A percentile compares a stretch with the other conserved stretches of the same genome.
Evolutionary conservation across 2,113 vertebrate species (phyloP).

Genomic region (Nothoprocta perdicaria): DNA sequence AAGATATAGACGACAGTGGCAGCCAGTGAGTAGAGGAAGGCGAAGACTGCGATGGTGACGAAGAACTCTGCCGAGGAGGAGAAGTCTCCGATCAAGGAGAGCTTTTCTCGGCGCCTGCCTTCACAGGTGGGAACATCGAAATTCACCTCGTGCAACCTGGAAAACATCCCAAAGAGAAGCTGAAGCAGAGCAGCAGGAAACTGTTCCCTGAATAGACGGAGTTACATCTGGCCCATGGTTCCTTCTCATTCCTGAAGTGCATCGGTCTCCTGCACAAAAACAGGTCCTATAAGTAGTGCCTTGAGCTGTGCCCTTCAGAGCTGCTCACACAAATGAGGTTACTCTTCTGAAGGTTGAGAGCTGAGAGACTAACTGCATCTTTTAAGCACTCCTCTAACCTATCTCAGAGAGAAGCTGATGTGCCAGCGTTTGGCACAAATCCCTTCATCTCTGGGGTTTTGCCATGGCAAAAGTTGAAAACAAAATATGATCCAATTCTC

Average conservation of each 20-base stretch:
- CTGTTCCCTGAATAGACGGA: neutral
- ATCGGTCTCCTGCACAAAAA: neutral
- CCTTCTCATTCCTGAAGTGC: neutral
- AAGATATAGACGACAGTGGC: conserved; percentile 95
- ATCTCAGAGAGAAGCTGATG: neutral
- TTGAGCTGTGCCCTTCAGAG: neutral
- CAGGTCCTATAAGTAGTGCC: neutral
- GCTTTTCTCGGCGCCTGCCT: conserved; percentile 84
- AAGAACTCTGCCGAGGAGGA: conserved; percentile 98
- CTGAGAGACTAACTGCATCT: neutral
- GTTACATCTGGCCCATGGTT: neutral
- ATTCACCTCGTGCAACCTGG: conserved; percentile 92
- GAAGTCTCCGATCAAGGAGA: conserved; percentile 92
- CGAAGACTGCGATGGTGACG: conserved; percentile 94
- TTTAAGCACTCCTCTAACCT: neutral
- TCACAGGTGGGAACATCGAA: conserved; percentile 93
- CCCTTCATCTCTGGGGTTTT: neutral
- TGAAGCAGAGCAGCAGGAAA: neutral
- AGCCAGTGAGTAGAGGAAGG: conserved; percentile 94
- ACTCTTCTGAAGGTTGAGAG: neutral
- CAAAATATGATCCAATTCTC: neutral
- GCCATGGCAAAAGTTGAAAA: conserved; percentile 36
- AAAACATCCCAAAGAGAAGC: conserved; percentile 26
- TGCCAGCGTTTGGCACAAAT: neutral
- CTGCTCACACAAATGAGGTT: accelerated